Conservation (phyloP, 2,888 invertebrate species). For the Drymonia ruficornis region DNA sequence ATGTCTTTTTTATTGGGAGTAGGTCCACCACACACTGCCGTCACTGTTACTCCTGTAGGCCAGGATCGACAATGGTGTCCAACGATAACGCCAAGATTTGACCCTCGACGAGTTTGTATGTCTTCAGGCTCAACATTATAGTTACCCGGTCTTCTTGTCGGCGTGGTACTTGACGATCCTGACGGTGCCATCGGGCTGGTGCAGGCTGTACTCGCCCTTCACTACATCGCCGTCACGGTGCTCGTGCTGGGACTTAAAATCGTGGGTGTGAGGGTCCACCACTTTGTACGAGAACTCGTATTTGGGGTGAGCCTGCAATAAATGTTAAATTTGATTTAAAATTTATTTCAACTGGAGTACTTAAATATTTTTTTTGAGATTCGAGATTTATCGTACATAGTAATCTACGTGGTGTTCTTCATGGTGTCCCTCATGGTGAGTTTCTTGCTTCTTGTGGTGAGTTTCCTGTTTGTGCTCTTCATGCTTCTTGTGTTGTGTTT, state of each 20-base stretch:
- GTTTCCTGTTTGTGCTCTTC: constrained; percentile 17
- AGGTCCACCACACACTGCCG: too few relatives aligned
- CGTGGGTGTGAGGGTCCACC: constrained; percentile 78
- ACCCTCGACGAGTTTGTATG: too few relatives aligned
- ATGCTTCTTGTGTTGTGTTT: too few relatives aligned
- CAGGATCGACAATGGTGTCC: too few relatives aligned
- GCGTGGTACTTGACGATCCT: constrained; percentile 77
- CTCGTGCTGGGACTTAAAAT: constrained; percentile 79
- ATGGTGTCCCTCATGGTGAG: constrained; percentile 4
- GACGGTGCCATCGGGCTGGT: constrained; percentile 69
- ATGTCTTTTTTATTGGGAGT: too few relatives aligned
- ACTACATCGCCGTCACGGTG: constrained; percentile 81
- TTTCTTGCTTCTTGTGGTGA: constrained; percentile 11
- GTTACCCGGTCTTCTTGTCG: constrained; percentile 56
- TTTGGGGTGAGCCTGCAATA: constrained; percentile 61
- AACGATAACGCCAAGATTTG: too few relatives aligned
- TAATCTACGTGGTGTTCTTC: constrained; percentile 39
- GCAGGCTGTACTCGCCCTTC: constrained; percentile 81
- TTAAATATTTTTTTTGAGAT: too few relatives aligned
- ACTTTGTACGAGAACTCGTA: constrained; percentile 77
- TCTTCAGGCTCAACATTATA: too few relatives aligned
- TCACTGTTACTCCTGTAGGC: too few relatives aligned
- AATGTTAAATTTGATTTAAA: neutral
- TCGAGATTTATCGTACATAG: constrained; percentile 35
- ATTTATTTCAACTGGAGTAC: too few relatives aligned